Evolutionary conservation across 2,888 invertebrate genomes (phyloP), one percentile per base, ranked within the genome.

Genomic region (Chloroclystis v-ata): DNA sequence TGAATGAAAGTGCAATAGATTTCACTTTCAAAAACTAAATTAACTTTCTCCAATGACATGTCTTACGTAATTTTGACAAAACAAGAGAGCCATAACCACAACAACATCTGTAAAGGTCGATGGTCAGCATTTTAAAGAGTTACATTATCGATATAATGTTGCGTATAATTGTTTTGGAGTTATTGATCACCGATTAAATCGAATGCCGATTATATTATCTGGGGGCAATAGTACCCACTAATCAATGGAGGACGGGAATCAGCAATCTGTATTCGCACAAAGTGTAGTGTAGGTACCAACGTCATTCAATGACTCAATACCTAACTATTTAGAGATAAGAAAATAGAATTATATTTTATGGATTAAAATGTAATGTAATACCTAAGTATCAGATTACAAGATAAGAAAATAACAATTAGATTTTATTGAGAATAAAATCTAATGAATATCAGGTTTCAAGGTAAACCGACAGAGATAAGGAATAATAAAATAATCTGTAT

Each of bases 21-120:
- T 87, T 87, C 85, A 84, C 87, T 86, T 87, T 86, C 85, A 87
- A 85, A 35, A 86, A 84, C 85, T 85, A 86, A 86, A 85, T 86
- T 85, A 85, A 86, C 87, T 87, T 87, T 87, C 87, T 82, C 86
- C 78, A 81, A 74, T 84, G 87, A 86, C 86, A 87, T 78, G 84
- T 83, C 73, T 87, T 86, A 83, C 75, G 67, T 81, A 87, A 86
- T 81, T 67, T 73, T 67, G 71, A 78, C 77, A 76, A 86, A 80
- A 80, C 83, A 82, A 82, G 78, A 73, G 71, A 69, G 67, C 72
- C 79, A 79, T 80, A 82, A 81, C 76, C 73, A 69, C 74, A 75
- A 78, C 78, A 80, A 78, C 78, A 80, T 79, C 75, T 75, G 65
- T 61, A 85, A 84, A 87, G 84, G 86, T 86, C 85, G 76, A 54